A percentile compares a stretch with the other conserved stretches of the same genome.
Evolutionary conservation across 1,140 invertebrate species (phyloP).

Genomic region (Medauroidea extradentata): DNA sequence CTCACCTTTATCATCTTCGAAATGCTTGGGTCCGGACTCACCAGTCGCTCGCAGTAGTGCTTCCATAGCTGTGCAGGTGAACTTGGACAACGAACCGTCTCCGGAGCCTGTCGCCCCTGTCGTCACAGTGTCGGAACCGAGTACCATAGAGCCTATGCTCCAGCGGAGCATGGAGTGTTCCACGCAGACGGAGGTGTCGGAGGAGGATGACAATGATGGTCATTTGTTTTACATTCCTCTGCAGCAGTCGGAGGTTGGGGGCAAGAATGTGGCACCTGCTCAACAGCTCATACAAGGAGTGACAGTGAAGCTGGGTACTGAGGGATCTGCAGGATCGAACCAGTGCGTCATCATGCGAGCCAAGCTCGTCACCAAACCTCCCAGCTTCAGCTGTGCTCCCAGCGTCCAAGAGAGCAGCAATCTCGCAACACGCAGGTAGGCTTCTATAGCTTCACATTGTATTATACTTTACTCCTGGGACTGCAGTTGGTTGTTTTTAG

Average conservation of each 20-base stretch:
- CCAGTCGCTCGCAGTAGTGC: conserved; percentile 33
- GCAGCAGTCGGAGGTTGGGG: conserved; percentile 44
- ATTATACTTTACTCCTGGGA: too few species aligned
- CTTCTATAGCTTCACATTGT: too few species aligned
- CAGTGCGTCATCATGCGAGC: conserved; percentile 60
- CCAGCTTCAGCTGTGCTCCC: conserved; percentile 23
- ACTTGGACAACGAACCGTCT: conserved; percentile 37
- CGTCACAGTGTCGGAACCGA: neutral
- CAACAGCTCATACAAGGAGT: conserved; percentile 60
- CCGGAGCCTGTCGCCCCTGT: conserved; percentile 8
- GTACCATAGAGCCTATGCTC: neutral
- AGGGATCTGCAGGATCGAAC: conserved; percentile 56
- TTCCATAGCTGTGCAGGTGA: conserved; percentile 57
- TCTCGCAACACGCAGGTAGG: too few species aligned
- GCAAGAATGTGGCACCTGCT: conserved; percentile 41
- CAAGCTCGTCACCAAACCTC: conserved; percentile 61
- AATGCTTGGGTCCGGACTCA: too few species aligned
- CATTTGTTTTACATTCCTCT: conserved; percentile 67
- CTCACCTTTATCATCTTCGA: too few species aligned
- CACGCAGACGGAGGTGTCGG: conserved; percentile 49
- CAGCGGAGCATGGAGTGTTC: conserved; percentile 44
- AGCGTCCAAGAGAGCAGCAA: too few species aligned
- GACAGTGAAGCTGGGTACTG: conserved; percentile 59
- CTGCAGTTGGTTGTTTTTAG: too few species aligned
- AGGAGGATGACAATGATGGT: conserved; percentile 46